Conservation (phyloP, 2,888 invertebrate genomes). For the Tenthredo notha region DNA sequence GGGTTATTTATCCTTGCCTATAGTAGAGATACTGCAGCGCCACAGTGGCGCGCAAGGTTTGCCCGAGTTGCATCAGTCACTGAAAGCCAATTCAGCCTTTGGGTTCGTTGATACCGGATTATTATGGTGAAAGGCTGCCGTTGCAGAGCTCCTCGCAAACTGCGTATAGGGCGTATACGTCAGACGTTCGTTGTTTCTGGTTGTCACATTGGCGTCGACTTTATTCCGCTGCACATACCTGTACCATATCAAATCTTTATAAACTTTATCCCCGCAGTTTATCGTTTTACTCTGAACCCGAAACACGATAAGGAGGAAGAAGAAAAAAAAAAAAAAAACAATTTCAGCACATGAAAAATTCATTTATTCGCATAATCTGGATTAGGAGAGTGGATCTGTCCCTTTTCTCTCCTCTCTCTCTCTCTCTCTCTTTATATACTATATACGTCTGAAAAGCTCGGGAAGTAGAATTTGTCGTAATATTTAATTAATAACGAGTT, state of each 20-base stretch:
- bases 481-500: neutral
- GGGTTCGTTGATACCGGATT: constrained; percentile 65
- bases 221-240: neutral
- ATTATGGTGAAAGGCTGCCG: constrained; percentile 73
- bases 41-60: constrained; percentile 63
- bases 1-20: constrained; percentile 10
- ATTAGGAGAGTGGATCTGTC: neutral
- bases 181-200: constrained; percentile 14
- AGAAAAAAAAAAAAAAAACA: neutral
- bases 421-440: neutral
- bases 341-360: too few species aligned
- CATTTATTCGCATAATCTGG: neutral
- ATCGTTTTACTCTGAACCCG: neutral
- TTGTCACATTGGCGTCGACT: constrained; percentile 38
- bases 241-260: neutral
- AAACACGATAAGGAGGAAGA: neutral
- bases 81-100: constrained; percentile 52
- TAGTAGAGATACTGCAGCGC: neutral
- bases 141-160: neutral
- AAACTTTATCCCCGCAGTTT: neutral
- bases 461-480: neutral
- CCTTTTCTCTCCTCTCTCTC: too few species aligned
- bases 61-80: constrained; percentile 70
- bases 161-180: constrained; percentile 28
- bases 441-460: neutral